Base-by-base conservation (phyloP, 2,888 invertebrate species). In the Cataglyphis albicans region DNA sequence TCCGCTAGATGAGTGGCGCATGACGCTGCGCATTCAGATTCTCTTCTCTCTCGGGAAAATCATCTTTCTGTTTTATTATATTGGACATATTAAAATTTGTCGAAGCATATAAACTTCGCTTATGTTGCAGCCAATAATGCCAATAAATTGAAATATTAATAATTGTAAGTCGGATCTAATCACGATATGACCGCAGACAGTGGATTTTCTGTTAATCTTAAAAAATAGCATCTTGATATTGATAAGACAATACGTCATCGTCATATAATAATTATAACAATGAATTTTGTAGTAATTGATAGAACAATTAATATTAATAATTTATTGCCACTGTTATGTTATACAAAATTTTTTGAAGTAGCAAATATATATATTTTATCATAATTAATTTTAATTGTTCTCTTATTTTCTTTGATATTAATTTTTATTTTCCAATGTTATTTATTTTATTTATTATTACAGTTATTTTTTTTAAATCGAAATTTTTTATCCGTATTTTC, bases 1-100 rank as follows among this genome's bases (percentile, higher is more conserved):
- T 75, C 65, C 48, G 25, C 25, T 48, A 65, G 52, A 64, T 75
- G 75, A 75, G 65, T 52, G 74, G 44, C 21, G 21, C 41, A 25
- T 35, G 35, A 64, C 35, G 52, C 12, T 21, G 21, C 35, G 74
- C 61, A 61, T 74, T 61, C 15, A 74, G 74, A 75, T 63, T 64
- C 3, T 35, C 25, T 25, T 25, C 25, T 25, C 25, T 21, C 21
- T 48, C 25, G 15, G 35, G 21, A 18, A 75, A 75, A 64, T 75
- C 48, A 48, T 10, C 64, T 15, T 74, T 1, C 18, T 44, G 25
- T 65, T 65, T 65, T 44, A 44, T 7, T 32, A 25, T 21, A 21
- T 63, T 63, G 74, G 25, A 21, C 48, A 21, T 15, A 74, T 64
- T 48, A 75, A 74, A 75, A 64, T 15, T 6, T 10, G 21, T 12